Conservation (phyloP, 2,888 invertebrate species). For the Diarsia brunnea region DNA sequence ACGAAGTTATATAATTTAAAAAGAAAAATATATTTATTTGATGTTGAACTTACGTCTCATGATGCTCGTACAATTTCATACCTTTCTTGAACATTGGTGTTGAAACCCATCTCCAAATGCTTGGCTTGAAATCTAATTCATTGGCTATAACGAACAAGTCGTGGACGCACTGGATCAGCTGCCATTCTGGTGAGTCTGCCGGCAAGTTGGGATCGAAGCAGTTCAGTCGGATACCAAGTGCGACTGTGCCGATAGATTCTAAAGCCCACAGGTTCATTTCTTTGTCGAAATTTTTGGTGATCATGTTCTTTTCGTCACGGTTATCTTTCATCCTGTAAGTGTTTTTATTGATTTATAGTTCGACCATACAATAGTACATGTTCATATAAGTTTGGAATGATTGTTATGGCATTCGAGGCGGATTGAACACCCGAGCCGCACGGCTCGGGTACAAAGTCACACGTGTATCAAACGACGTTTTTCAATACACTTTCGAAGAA, state of each 20-base stretch:
- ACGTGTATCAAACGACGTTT: too few relatives aligned
- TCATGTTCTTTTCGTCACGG: constrained; percentile 88
- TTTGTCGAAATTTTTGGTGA: constrained; percentile 89
- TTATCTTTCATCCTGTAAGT: constrained; percentile 86
- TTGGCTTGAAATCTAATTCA: constrained; percentile 80
- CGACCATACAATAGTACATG: too few relatives aligned
- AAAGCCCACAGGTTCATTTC: constrained; percentile 92
- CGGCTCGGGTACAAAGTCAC: too few relatives aligned
- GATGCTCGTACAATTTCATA: constrained; percentile 80
- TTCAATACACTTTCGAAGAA: too few relatives aligned
- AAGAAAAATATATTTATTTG: background rate
- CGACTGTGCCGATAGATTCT: constrained; percentile 88
- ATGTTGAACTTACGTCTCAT: constrained; percentile 74
- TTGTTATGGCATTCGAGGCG: too few relatives aligned
- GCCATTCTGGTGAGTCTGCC: constrained; percentile 77
- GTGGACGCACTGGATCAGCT: constrained; percentile 79
- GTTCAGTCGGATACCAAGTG: constrained; percentile 81
- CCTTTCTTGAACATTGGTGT: constrained; percentile 78
- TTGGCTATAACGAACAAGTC: constrained; percentile 73
- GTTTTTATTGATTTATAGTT: background rate
- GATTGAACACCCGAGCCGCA: too few relatives aligned
- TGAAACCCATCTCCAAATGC: constrained; percentile 76
- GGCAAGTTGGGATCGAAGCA: constrained; percentile 79
- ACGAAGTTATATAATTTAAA: background rate
- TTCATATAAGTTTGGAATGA: too few relatives aligned